Evolutionary conservation across 2,797 vertebrate genomes (phyloP), one percentile per base, ranked within the genome.

Genomic region (Hylomyscus alleni): DNA sequence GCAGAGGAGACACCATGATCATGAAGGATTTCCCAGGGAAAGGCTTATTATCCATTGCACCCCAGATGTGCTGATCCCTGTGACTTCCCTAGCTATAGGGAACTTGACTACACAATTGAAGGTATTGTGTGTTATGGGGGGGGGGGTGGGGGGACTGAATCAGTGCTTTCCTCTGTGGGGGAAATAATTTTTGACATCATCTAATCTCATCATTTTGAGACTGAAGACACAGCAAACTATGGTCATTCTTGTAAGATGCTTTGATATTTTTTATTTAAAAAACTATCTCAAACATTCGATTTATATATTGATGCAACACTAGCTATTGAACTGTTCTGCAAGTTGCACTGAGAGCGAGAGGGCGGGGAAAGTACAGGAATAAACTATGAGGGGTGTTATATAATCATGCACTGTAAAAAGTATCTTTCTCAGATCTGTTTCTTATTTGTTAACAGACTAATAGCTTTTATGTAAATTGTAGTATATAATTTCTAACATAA

Each of bases 401-500:
- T 58, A 88, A 90, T 83, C 44, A 72, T 65, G 54, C 20, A 78
- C 19, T 90, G 96, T 80, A 92, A 92, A 91, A 94, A 80, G 72
- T 54, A 3, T 5, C 44, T 24, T 77, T 22, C n/a, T 94, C 94
- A 54, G 10, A 17, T 50, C 6, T 14, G 52, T 95, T 78, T 92
- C 82, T 86, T 50, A 58, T 77, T 65, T 72, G 20, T 69, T 95
- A 69, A 86, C 89, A 86, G 40, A 87, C 20, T 77, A 96, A 52
- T 92, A 87, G 76, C 69, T 88, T 88, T 56, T 60, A 58, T 72
- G 9, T 92, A 19, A 85, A 67, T 91, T 88, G 29, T 2, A 82
- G 50, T 81, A 92, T 88, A 82, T 3, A 94, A 47, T 90, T 93
- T 90, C 62, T 94, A 92, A 86, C 72, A 24, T 69, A 92, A 82